Evolutionary conservation across 2,888 invertebrate species (phyloP), one percentile per base, ranked within the genome.

Genomic region (Vandiemenella viatica): DNA sequence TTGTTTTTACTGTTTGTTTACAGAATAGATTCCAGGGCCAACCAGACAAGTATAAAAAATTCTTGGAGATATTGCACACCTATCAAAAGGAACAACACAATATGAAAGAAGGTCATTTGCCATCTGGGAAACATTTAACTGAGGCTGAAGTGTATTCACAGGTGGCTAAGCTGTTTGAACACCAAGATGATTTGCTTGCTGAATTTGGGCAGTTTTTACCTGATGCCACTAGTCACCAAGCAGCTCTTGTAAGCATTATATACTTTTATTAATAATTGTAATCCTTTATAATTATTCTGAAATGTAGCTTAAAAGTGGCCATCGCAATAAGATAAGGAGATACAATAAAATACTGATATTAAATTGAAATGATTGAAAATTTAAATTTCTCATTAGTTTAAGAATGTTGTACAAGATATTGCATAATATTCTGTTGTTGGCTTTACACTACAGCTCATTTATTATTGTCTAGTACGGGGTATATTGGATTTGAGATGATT

Each of bases 181-280:
- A 96, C 65, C 96, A 99, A 63, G 91, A 93, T 61, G 98, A 99
- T 65, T 69, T 99, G 13, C 66, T 99, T 44, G 80, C 86, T 1
- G 98, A 99, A 67, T 98, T 99, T 64, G 93, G 95, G 0, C 95
- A 97, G 70, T 98, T 98, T 67, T 69, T 99, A 48, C 97, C 97
- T 0, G 97, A 97, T 65, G 95, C 96, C 5, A 89, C 87, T 6
- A 80, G 76, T 54, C 86, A 72, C 50, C 58, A 58, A 40, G 55
- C 51, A 23, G 49, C 53, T 17, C 46, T 54, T n/a, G 54, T 55
- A 44, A 48, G 51, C 41, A 37, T 18, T 52, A 1, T 13, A 13
- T 18, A 8, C n/a, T n/a, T 37, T 19, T 4, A 21, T 40, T 21
- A 8, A 23, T 16, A 18, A n/a, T 4, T 32, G n/a, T 32, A 20